These are phyloP conservation scores for Stictocephala bisonia DNA, from an alignment of 2,888 invertebrate genomes.

Conservation along the genomic window DNA sequence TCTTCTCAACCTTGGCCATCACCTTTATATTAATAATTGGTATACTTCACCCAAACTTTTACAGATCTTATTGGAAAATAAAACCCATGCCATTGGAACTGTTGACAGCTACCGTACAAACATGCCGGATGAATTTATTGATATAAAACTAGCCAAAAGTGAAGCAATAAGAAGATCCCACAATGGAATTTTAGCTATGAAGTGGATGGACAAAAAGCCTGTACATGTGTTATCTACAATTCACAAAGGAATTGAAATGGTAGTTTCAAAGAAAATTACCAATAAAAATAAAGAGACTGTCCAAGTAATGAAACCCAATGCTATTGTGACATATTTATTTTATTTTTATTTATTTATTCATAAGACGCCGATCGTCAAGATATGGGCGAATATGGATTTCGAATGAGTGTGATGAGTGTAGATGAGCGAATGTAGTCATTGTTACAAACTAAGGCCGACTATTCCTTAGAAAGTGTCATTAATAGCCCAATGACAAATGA, in stretches of 20 bases:
- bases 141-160: background rate
- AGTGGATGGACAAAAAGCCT: constrained; percentile 17
- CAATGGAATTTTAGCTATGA: background rate
- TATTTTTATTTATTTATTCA: no score
- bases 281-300: background rate
- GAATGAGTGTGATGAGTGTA: no score
- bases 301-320: constrained; percentile 15
- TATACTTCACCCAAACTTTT: background rate
- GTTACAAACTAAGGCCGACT: no score
- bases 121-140: constrained; percentile 3
- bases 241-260: constrained; percentile 21
- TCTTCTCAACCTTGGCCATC: background rate
- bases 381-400: no score
- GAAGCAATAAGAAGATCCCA: constrained; percentile 4
- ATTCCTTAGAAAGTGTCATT: no score
- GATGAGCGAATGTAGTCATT: no score
- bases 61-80: background rate
- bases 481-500: no score
- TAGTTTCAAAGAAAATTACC: background rate
- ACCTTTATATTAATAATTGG: background rate
- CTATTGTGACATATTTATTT: no score
- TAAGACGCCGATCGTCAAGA: no score
- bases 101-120: background rate
- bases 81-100: constrained; percentile 2
- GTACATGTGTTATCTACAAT: background rate